These are phyloP conservation scores for Muricea muricata DNA, from an alignment of 92 coral and sea anemone species.

Conservation along the genomic window DNA sequence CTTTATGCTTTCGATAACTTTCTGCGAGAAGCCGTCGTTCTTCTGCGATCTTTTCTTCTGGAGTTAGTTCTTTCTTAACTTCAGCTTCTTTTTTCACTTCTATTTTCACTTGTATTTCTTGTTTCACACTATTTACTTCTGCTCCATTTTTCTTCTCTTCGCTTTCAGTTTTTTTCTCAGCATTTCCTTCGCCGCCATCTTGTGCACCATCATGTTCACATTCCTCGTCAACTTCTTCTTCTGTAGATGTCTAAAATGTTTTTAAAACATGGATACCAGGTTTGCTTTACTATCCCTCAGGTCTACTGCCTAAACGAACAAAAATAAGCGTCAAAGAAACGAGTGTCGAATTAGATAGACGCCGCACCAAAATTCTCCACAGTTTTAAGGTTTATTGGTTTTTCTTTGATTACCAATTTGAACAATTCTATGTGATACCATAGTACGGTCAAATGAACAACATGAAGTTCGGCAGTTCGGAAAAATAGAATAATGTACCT, in stretches of 20 bases:
- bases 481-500: too few relatives aligned
- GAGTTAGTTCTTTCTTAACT: conserved; percentile 6
- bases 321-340: too few relatives aligned
- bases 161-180: neutral
- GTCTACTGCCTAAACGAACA: too few relatives aligned
- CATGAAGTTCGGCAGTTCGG: too few relatives aligned
- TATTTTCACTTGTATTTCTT: neutral
- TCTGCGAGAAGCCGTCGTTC: conserved; percentile 27
- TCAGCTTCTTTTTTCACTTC: neutral
- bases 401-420: too few relatives aligned
- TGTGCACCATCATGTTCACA: neutral
- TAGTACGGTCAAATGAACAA: too few relatives aligned
- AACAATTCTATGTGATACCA: too few relatives aligned
- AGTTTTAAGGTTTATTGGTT: too few relatives aligned
- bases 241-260: neutral
- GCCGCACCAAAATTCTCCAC: too few relatives aligned
- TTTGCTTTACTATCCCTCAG: too few relatives aligned
- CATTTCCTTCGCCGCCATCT: conserved; percentile 5
- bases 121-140: neutral
- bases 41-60: conserved; percentile 20
- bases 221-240: neutral
- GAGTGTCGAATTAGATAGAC: too few relatives aligned
- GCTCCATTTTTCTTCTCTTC: neutral
- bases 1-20: conserved; percentile 27
- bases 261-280: neutral